Evolutionary conservation across 2,797 vertebrate genomes (phyloP), one percentile per base, ranked within the genome.

Genomic region (Ammospiza maritima): DNA sequence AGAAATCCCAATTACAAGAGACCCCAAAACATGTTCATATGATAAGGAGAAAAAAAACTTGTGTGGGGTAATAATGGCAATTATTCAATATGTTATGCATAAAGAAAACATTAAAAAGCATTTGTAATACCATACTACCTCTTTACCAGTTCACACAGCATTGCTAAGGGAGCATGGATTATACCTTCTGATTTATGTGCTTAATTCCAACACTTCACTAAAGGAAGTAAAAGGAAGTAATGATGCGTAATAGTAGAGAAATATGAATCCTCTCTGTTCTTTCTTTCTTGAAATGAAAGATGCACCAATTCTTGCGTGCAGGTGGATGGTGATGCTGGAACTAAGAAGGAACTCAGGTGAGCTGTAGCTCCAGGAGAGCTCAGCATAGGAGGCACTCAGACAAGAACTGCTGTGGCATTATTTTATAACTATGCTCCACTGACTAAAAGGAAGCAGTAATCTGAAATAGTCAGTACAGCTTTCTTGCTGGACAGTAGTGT

Each of bases 181-280:
- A 16, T 11, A 60, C 9, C 8, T 83, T 61, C 36, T 44, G 27
- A 73, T 89, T 71, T 67, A 19, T 4, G 8, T 16, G n/a, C 25
- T 62, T 67, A 78, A 53, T 95, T 53, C 16, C 45, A 79, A 38
- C 11, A 79, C 26, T 85, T 66, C 23, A 44, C 10, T 87, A 25
- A 42, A 75, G 71, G 7, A 88, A 90, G 60, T 42, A 61, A 25
- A 42, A 75, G 71, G 7, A 88, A 90, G 60, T 42, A 61, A 82
- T 44, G 30, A 15, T 73, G 19, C 16, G 25, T 18, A 89, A 60
- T 19, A 30, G 23, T 36, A 71, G 34, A 75, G 58, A 82, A 22
- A 44, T 0, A 0, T 0, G 4, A 84, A 44, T 90, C 1, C 5
- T 30, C 69, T 36, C 38, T 2, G 1, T 78, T 54, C 38, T 2